phyloP scores from a whole-genome alignment of 2,888 invertebrate genomes.

The Eupithecia inturbata region DNA sequence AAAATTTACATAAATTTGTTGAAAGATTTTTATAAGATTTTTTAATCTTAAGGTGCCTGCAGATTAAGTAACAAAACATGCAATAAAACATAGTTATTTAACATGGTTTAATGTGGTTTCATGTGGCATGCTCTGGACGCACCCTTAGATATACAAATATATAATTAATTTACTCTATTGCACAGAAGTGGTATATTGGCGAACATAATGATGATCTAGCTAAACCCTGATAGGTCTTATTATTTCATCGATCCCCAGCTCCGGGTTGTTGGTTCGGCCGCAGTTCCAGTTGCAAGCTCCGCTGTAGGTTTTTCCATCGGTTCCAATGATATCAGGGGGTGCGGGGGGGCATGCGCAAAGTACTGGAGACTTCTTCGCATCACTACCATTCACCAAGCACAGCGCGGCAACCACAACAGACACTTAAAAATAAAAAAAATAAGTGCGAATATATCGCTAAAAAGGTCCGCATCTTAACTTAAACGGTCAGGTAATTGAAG shows the following conservation, averaged over 20 bases:
- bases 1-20: not conserved
- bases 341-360: not conserved
- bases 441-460: not conserved
- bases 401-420: not conserved
- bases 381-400: not conserved
- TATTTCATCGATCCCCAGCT: not conserved
- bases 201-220: not conserved
- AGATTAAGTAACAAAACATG: too few relatives aligned
- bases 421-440: not conserved
- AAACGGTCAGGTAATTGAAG: too few relatives aligned
- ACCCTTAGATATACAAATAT: too few relatives aligned
- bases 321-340: not conserved
- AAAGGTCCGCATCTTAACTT: not conserved
- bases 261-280: not conserved
- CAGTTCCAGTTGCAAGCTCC: not conserved
- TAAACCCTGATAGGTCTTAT: not conserved
- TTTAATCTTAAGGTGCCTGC: too few relatives aligned
- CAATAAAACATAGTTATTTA: too few relatives aligned
- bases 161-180: too few relatives aligned
- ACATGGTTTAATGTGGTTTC: too few relatives aligned
- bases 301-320: not conserved
- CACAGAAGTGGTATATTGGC: not conserved
- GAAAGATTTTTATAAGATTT: not conserved
- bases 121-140: too few relatives aligned
- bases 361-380: not conserved